Conservation (phyloP, 2,888 invertebrate genomes). For the Petrophora chlorosata region DNA sequence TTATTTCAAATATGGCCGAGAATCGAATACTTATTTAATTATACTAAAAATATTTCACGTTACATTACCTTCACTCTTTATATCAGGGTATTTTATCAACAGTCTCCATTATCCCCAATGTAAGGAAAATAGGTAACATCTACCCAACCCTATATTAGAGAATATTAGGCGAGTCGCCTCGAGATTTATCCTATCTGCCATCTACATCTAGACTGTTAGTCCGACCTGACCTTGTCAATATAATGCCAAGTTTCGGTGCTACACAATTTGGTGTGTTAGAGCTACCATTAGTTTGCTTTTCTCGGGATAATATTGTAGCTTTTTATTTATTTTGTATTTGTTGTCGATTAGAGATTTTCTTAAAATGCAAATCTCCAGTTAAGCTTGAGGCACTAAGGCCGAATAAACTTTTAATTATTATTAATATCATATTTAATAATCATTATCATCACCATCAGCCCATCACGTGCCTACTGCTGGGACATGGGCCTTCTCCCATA, state of each 20-base stretch:
- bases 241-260: constrained; percentile 40
- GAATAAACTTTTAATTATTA: no score
- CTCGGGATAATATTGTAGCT: background rate
- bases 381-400: no score
- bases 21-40: no score
- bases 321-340: background rate
- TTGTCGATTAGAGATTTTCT: no score
- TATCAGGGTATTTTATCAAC: constrained; percentile 26
- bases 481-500: no score
- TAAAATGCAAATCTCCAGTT: no score
- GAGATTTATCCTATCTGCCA: constrained; percentile 50
- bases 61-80: constrained; percentile 18
- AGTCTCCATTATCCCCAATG: constrained; percentile 33
- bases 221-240: constrained; percentile 41
- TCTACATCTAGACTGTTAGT: constrained; percentile 47
- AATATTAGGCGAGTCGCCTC: constrained; percentile 43
- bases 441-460: no score
- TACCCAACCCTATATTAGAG: constrained; percentile 27
- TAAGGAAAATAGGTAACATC: constrained; percentile 29
- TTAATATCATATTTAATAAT: no score
- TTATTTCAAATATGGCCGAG: background rate
- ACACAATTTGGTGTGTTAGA: constrained; percentile 5
- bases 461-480: no score
- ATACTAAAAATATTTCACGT: constrained; percentile 19
- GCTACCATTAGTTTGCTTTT: background rate